Conservation (phyloP, 1,140 invertebrate species). For the Scaptodrosophila lebanonensis region DNA sequence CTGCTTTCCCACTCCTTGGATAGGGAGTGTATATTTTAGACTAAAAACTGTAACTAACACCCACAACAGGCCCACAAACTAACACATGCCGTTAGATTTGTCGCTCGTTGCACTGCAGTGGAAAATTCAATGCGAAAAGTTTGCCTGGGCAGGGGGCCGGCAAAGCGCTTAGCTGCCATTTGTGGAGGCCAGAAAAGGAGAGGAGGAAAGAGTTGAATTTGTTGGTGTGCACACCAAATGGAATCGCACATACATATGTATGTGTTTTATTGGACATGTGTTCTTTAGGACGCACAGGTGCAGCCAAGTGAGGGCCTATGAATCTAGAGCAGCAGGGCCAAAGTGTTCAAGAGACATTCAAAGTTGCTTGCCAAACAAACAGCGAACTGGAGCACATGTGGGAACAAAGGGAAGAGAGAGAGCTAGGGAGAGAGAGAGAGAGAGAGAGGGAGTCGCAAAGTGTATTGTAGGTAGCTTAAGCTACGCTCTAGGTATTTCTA, state of each 20-base stretch:
- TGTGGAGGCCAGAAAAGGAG: no score
- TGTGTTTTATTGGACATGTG: slow-evolving; percentile 52
- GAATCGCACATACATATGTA: slow-evolving; percentile 44
- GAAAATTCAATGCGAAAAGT: slow-evolving; percentile 72
- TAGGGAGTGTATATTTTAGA: no score
- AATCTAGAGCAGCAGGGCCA: slow-evolving; percentile 51
- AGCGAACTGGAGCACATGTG: slow-evolving; percentile 29
- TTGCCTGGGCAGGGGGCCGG: no score
- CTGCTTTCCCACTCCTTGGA: no score
- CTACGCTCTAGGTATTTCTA: slow-evolving; percentile 46
- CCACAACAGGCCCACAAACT: background rate
- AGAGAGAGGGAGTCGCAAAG: background rate
- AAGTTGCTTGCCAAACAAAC: slow-evolving; percentile 41
- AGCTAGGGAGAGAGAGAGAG: slow-evolving; percentile 14
- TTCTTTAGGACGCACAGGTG: slow-evolving; percentile 5
- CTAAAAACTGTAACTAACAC: slow-evolving; percentile 42
- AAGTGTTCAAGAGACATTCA: slow-evolving; percentile 32
- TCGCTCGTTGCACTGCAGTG: slow-evolving; percentile 54
- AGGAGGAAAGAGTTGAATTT: slow-evolving; percentile 60
- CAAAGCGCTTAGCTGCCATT: slow-evolving; percentile 44
- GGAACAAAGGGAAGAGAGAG: slow-evolving; percentile 15
- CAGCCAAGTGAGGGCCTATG: slow-evolving; percentile 14
- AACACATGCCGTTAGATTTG: slow-evolving; percentile 26
- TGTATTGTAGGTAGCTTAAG: slow-evolving; percentile 4
- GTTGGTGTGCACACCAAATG: slow-evolving; percentile 41